These are phyloP conservation scores for Pseudonaja textilis DNA, from an alignment of 2,113 vertebrate species.

Conservation along the genomic window DNA sequence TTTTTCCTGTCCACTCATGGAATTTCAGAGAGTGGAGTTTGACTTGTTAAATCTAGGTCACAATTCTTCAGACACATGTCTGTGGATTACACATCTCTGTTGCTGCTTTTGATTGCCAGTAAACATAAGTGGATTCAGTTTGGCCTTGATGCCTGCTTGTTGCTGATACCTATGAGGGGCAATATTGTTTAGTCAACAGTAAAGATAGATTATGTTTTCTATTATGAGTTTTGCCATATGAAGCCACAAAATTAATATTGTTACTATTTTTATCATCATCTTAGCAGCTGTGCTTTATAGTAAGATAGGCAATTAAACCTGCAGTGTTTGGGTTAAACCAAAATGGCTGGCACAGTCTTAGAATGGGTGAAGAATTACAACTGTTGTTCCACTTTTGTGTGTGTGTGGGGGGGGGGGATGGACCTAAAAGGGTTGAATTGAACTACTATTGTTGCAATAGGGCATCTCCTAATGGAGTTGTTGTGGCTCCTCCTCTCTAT, in stretches of 20 bases:
- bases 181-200: slow-evolving; percentile 17
- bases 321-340: neutral
- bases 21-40: neutral
- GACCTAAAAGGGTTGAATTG: neutral
- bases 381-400: neutral
- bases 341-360: neutral
- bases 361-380: neutral
- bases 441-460: neutral
- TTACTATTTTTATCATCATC: neutral
- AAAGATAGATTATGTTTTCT: slow-evolving; percentile 3
- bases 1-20: neutral
- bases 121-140: neutral
- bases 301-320: neutral
- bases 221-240: neutral
- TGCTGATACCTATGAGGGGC: neutral
- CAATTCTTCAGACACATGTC: neutral
- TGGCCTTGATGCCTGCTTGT: neutral
- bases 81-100: neutral
- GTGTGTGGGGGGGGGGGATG: no score
- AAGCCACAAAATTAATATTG: slow-evolving; percentile 16
- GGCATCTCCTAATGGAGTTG: neutral
- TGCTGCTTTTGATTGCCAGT: neutral
- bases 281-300: neutral
- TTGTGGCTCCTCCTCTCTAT: neutral
- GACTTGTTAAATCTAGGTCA: neutral